These are phyloP conservation scores for Uropetala carovei DNA, from an alignment of 2,888 invertebrate species.

Conservation along the genomic window DNA sequence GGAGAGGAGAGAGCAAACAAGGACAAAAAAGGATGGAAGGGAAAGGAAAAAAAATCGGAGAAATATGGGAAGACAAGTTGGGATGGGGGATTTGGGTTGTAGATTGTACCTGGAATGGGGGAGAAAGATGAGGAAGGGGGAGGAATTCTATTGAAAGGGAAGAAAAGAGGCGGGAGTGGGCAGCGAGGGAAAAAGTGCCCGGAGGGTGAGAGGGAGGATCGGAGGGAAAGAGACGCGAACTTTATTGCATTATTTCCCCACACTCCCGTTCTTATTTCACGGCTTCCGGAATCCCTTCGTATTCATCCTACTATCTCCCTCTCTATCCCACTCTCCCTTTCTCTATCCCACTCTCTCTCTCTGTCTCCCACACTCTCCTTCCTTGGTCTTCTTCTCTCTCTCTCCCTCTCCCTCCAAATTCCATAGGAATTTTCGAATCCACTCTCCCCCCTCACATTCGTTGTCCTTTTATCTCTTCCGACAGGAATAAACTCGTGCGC, in stretches of 20 bases:
- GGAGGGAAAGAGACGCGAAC: not conserved
- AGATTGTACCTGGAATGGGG: too few species aligned
- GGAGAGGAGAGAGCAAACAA: not conserved
- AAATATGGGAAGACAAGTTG: not conserved
- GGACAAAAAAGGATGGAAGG: not conserved
- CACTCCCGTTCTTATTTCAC: constrained; percentile 30
- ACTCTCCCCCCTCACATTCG: not conserved
- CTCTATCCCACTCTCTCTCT: too few species aligned
- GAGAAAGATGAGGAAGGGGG: not conserved
- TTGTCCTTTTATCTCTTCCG: constrained; percentile 4
- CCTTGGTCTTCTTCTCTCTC: not conserved
- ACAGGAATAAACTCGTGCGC: constrained; percentile 29
- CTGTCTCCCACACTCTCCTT: too few species aligned
- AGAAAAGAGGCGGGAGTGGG: not conserved
- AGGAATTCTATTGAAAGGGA: not conserved
- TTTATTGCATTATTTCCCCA: not conserved
- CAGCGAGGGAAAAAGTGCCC: not conserved
- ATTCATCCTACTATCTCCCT: not conserved
- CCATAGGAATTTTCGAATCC: constrained; percentile 7
- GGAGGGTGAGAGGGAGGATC: not conserved
- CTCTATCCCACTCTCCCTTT: not conserved
- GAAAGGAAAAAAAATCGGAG: not conserved
- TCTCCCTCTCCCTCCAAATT: not conserved
- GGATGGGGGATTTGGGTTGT: not conserved
- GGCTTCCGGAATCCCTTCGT: constrained; percentile 39